Base-by-base conservation (phyloP, 2,797 vertebrate genomes). In the Diglossa cyanea region DNA sequence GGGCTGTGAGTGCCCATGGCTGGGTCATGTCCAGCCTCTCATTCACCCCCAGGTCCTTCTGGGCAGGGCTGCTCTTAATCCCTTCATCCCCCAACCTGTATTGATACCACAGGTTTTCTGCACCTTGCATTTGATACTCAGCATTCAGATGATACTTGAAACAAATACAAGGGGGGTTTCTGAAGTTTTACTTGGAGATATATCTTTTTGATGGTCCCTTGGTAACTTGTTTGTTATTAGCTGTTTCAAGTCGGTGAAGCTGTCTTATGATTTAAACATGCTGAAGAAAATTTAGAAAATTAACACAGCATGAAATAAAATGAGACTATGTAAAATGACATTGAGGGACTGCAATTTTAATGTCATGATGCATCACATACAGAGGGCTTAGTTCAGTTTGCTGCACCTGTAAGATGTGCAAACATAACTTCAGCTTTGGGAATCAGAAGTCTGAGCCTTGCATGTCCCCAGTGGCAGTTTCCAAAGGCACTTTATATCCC, bases 1-100 rank as follows among this genome's bases (percentile, higher is more conserved):
- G 54, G 13, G 23, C 14, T 70, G 33, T 0, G 4, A 42, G 19
- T 2, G 10, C 23, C 0, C 26, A 11, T 28, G 1, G n/a, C n/a
- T 8, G 7, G 13, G 1, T 92, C 9, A 3, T 28, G 21, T 55
- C 33, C 25, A 25, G 3, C 44, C 24, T 68, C 39, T 62, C 37
- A 10, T 2, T 12, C 6, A 47, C 8, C 2, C 44, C 19, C 14
- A 23, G 1, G 17, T 19, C 17, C 26, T 68, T 17, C 78, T 62
- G 0, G 1, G 1, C 10, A 7, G 3, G 19, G 5, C 48, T 62
- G 10, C 18, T 50, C 3, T 47, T 19, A 10, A 17, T 48, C 13
- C 3, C 2, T 39, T 42, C 25, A n/a, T 58, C 10, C 10, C 17
- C 16, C n/a, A 68, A 1, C 11, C 35, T 54, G 17, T 31, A 11